phyloP scores from a whole-genome alignment of 1,140 invertebrate species.

The Palaemon carinicauda region DNA sequence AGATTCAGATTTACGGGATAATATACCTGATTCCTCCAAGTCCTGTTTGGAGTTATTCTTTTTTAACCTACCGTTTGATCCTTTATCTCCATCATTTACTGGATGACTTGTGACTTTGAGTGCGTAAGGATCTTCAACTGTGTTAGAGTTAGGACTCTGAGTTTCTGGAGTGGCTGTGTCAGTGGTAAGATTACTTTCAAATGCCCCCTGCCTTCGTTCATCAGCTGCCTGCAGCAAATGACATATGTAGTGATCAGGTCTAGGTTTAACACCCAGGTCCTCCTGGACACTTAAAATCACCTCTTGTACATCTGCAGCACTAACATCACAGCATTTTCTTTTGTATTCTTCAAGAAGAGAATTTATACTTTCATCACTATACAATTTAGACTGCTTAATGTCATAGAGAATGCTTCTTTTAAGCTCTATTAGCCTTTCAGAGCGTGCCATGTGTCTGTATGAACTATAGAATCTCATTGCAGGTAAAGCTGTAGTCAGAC shows the following conservation, averaged over 20 bases:
- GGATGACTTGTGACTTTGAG: background rate
- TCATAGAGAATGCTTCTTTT: conserved; percentile 35
- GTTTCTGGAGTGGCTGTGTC: background rate
- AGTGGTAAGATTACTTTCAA: background rate
- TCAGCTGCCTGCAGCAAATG: conserved; percentile 17
- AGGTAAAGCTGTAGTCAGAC: background rate
- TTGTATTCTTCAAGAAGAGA: conserved; percentile 31
- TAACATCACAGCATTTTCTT: background rate
- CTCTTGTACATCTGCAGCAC: background rate
- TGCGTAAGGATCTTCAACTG: no score
- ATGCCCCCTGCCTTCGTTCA: background rate
- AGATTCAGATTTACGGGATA: background rate
- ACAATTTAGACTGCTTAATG: conserved; percentile 17
- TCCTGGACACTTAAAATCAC: conserved; percentile 28
- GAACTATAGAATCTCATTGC: background rate
- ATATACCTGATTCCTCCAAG: background rate
- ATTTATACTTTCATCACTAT: conserved; percentile 47
- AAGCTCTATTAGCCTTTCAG: conserved; percentile 24
- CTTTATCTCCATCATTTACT: background rate
- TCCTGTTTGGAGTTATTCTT: background rate
- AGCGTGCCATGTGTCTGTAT: background rate
- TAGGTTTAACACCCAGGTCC: conserved; percentile 38
- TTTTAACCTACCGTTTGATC: background rate
- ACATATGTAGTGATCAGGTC: conserved; percentile 15
- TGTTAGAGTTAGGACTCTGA: background rate